These are phyloP conservation scores for Diploscapter pachys DNA, from an alignment of 1,140 invertebrate genomes.

Conservation along the genomic window DNA sequence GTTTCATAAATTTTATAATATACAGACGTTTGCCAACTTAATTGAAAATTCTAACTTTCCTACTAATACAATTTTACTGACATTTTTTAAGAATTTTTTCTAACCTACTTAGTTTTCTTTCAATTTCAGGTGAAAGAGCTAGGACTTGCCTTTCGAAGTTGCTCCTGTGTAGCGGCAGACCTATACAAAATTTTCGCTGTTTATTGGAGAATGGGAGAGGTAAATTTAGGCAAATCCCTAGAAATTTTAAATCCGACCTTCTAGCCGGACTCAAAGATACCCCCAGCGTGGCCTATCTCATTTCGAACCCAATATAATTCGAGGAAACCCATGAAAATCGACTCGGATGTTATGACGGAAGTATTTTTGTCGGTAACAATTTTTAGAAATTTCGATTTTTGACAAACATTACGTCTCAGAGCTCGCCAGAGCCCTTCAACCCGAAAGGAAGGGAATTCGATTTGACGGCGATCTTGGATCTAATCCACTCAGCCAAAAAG, in stretches of 20 bases:
- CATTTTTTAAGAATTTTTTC: neutral
- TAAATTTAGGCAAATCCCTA: slow-evolving; percentile 1
- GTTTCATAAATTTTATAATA: too few relatives aligned
- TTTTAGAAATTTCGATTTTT: slow-evolving; percentile 42
- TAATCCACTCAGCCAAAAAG: slow-evolving; percentile 76
- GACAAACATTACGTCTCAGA: slow-evolving; percentile 65
- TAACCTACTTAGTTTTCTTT: neutral
- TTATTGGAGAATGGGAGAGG: slow-evolving; percentile 78
- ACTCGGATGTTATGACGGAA: slow-evolving; percentile 65
- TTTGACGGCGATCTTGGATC: slow-evolving; percentile 76
- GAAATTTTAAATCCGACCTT: neutral
- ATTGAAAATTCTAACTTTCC: neutral
- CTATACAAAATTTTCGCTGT: slow-evolving; percentile 84
- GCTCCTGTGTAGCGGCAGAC: slow-evolving; percentile 77
- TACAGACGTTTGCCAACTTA: neutral
- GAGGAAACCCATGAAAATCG: slow-evolving; percentile 71
- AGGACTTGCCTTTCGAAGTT: slow-evolving; percentile 77
- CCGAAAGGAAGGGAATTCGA: slow-evolving; percentile 77
- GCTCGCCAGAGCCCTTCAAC: slow-evolving; percentile 82
- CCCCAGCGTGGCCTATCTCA: slow-evolving; percentile 71
- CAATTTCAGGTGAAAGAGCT: slow-evolving; percentile 72
- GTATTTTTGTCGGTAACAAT: slow-evolving; percentile 73
- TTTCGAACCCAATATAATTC: slow-evolving; percentile 74
- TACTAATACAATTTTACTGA: neutral
- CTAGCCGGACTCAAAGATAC: slow-evolving; percentile 66